Percentiles rank a stretch among this genome's conserved stretches.
phyloP scores from a whole-genome alignment of 1,140 invertebrate species.

The Glossosoma conforme region DNA sequence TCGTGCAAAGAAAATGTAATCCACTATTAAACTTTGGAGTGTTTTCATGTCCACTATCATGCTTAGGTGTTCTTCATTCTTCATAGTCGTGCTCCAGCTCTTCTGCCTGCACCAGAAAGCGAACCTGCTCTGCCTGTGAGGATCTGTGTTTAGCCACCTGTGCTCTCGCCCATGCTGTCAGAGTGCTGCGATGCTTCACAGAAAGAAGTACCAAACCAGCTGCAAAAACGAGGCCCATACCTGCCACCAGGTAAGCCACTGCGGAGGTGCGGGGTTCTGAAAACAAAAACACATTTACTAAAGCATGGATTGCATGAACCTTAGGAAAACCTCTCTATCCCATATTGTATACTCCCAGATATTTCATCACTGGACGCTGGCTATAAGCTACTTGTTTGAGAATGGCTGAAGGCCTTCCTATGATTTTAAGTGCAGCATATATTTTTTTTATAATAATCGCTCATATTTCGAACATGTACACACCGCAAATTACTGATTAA shows the following conservation, averaged over 20 bases:
- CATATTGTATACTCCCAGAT: not conserved
- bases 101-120: conserved; percentile 24
- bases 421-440: no score
- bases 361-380: no score
- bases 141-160: not conserved
- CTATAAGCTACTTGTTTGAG: no score
- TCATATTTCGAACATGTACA: no score
- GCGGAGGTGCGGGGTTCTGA: not conserved
- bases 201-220: not conserved
- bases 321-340: not conserved
- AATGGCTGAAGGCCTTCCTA: no score
- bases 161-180: not conserved
- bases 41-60: no score
- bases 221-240: not conserved
- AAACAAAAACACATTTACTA: no score
- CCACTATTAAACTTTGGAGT: no score
- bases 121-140: conserved; percentile 10
- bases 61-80: no score
- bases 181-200: not conserved
- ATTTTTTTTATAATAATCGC: no score
- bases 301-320: not conserved
- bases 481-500: no score
- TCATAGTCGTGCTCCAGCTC: conserved; percentile 25
- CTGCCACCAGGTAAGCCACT: not conserved
- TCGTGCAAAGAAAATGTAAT: no score